Base-by-base conservation (phyloP, 2,888 invertebrate species). In the Parthenolecanium corni region DNA sequence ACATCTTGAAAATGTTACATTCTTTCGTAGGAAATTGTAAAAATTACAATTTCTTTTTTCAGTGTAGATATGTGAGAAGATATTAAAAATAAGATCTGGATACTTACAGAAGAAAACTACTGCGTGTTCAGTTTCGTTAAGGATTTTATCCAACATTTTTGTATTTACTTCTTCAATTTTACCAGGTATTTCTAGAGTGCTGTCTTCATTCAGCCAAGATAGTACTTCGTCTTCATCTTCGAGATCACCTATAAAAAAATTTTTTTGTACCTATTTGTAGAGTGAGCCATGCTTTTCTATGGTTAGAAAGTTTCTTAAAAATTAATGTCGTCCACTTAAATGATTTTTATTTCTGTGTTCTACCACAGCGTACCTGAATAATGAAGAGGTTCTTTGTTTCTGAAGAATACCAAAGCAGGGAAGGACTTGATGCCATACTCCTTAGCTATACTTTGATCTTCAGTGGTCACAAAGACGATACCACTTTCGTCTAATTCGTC, bases 401-500 rank as follows among this genome's bases (percentile, higher is more conserved):
- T 81, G 76, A 93, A 93, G 79, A 93, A 87, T 24, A 87, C 89
- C 64, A 94, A 76, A 52, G 87, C 82, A 2, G 93, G 93, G 77
- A 88, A 89, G 65, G 76, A 80, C 72, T 87, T 91, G 70, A 93
- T 85, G 66, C 85, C 86, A 69, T 88, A 82, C 72, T 90, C 89
- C 75, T 87, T 89, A 9, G 92, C 91, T 62, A 90, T 75, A 1
- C 73, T 72, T 4, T 80, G 77, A 71, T 94, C 93, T 76, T 92
- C 92, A 14, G 93, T 93, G 40, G 92, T 92, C 0, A 93, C 92
- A 71, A 93, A 91, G 66, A 92, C 87, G 69, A 93, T 93, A 58
- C 93, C 93, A 64, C 86, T 86, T 75, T 92, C 91, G 72, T 93
- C 92, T 1, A 92, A 76, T 72, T 93, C 93, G 72, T 93, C 93